phyloP scores from a whole-genome alignment of 1,140 invertebrate genomes.

The Drosophila lowei region DNA sequence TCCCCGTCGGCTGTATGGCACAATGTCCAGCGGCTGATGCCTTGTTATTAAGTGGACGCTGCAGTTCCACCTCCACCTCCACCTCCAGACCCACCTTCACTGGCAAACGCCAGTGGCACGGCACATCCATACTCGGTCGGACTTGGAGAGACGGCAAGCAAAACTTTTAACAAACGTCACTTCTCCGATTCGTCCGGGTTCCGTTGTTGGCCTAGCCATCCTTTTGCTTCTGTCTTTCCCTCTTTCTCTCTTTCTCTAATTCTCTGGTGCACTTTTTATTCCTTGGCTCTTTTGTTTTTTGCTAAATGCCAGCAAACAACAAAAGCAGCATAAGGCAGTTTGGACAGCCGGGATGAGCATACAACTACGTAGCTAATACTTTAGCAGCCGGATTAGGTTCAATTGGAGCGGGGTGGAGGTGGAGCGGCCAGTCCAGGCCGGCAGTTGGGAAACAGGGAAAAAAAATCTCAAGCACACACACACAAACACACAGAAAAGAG shows the following conservation, averaged over 20 bases:
- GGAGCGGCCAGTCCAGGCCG: slow-evolving; percentile 20
- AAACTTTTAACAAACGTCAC: slow-evolving; percentile 71
- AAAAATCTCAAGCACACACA: slow-evolving; percentile 56
- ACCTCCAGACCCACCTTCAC: slow-evolving; percentile 2
- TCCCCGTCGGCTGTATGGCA: slow-evolving; percentile 52
- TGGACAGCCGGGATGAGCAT: slow-evolving; percentile 77
- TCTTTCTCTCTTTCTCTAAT: slow-evolving; percentile 1
- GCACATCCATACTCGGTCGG: not conserved
- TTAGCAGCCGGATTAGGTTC: slow-evolving; percentile 81
- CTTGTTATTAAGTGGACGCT: slow-evolving; percentile 67
- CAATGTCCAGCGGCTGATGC: slow-evolving; percentile 50
- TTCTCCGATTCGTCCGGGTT: slow-evolving; percentile 19
- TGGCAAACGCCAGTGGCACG: slow-evolving; percentile 2
- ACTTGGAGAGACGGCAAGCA: slow-evolving; percentile 56
- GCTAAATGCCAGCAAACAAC: slow-evolving; percentile 78
- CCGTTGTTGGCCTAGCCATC: not conserved
- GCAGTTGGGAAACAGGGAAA: slow-evolving; percentile 18
- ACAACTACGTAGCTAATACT: slow-evolving; percentile 81
- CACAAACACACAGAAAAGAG: slow-evolving; percentile 5
- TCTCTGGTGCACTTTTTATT: slow-evolving; percentile 37
- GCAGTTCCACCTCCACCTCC: slow-evolving; percentile 28
- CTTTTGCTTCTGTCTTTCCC: slow-evolving; percentile 2
- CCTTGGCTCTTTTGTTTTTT: slow-evolving; percentile 38
- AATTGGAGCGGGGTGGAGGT: slow-evolving; percentile 55
- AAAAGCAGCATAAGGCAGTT: slow-evolving; percentile 80